Base-by-base conservation (phyloP, 2,113 vertebrate genomes). In the Megaceryle maxima region DNA sequence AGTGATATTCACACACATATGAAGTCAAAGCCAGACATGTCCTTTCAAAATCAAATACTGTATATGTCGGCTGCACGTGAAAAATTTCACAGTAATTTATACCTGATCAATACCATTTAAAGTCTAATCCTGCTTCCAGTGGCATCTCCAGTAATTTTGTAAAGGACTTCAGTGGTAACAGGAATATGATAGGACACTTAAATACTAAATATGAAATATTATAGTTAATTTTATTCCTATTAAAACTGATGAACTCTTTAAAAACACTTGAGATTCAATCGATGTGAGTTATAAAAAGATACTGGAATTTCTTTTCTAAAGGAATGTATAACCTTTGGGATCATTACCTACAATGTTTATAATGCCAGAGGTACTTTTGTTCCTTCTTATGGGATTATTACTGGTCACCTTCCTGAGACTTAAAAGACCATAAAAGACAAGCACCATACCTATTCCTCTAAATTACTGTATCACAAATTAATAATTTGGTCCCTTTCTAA, bases 401-500 rank as follows among this genome's bases (percentile, higher is more conserved):
- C 96, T 98, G 97, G 96, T 98, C 98, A 98, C 98, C 97, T 99
- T 99, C 99, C 99, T 99, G 99, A 99, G 99, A 98, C 98, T 88
- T 97, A 97, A 98, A 98, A 98, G 90, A 98, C 91, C 96, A 92
- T 67, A 91, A 87, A 96, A 97, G 94, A 97, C 91, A 98, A 98
- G 97, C 97, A 98, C 98, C 98, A 97, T 84, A 97, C 93, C 93
- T 94, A 96, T 91, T 96, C 82, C 95, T 94, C 96, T 95, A 89
- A 95, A 78, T n/a, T 59, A 93, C 79, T 91, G 78, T 94, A 94
- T 75, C 79, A 74, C 70, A 92, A 98, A 81, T 97, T 98, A 99
- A 98, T 99, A 99, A 97, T 98, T 99, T 95, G 99, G 99, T 96
- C 99, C 99, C 98, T 99, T 99, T 97, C 98, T 98, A 96, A 99